phyloP scores from a whole-genome alignment of 2,113 vertebrate species.

The Hystrix brachyura region DNA sequence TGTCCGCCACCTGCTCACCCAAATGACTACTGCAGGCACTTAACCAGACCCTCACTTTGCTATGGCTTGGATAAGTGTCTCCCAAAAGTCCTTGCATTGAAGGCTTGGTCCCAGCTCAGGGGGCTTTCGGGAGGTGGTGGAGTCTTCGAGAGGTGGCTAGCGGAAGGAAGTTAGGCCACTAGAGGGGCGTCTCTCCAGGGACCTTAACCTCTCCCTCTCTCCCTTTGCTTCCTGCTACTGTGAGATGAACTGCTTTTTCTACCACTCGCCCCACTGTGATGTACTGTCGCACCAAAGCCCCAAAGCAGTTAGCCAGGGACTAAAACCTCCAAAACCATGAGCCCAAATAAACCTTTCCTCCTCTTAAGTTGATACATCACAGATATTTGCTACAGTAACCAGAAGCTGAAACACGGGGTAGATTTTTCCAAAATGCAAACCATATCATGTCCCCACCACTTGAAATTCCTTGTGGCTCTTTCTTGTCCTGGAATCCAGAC shows the following conservation, averaged over 20 bases:
- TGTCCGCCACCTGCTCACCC: neutral
- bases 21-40: rapidly evolving
- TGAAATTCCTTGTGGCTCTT: neutral
- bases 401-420: neutral
- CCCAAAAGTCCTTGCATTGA: neutral
- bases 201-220: neutral
- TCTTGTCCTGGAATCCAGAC: neutral
- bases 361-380: neutral
- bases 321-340: neutral
- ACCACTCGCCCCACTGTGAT: too few species aligned
- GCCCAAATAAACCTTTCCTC: neutral
- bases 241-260: too few species aligned
- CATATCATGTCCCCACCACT: rapidly evolving
- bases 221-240: neutral
- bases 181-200: too few species aligned
- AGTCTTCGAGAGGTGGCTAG: neutral
- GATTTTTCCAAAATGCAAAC: neutral
- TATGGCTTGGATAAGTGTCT: neutral
- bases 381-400: neutral
- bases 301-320: neutral
- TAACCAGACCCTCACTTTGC: too few species aligned
- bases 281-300: neutral
- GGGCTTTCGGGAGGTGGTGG: neutral
- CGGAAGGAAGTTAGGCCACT: neutral
- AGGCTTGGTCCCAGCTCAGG: neutral